Base-by-base conservation (phyloP, 2,888 invertebrate genomes). In the Dexiosoma caninum region DNA sequence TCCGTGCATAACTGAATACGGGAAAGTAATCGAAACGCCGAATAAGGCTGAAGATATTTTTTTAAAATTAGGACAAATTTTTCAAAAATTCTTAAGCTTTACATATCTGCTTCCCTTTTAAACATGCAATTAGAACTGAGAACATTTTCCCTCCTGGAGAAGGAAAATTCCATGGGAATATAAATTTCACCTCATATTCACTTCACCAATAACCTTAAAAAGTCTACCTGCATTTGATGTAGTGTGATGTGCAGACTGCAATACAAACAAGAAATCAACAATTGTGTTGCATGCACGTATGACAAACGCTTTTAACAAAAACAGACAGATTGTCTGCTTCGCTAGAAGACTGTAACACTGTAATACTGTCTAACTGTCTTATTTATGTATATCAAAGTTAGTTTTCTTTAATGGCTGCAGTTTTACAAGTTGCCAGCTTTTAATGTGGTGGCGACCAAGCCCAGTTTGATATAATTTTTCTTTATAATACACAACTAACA, bases 401-500 rank as follows among this genome's bases (percentile, higher is more conserved):
- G 9, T 35, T 64, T 57, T 57, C 14, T n/a, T n/a, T 30, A 75
- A 49, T 49, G n/a, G 8, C 40, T 49, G 19, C n/a, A 16, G 40
- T 21, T 49, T 21, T 8, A 42, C 14, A 49, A 46, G 2, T 23
- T 19, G 32, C 53, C 42, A 9, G 62, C n/a, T n/a, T 2, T 21
- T 27, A 14, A 21, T 44, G n/a, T 72, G 46, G 35, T 62, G 60
- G 37, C 21, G 67, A 37, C 81, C 81, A 72, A 81, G 71, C 81
- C 81, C 72, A 81, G 51, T 69, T 77, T 67, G 60, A 40, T 71
- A 40, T 60, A 32, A 74, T 49, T 78, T 53, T 71, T 8, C 30
- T 66, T 51, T 49, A 30, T 44, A 62, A 35, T 46, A 19, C 27
- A 64, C 5, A 49, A n/a, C 14, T 9, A 49, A n/a, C 7, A 40